A percentile compares a stretch with the other conserved stretches of the same genome.
Evolutionary conservation across 2,113 vertebrate genomes (phyloP).

Genomic region (Cephalopterus ornatus): DNA sequence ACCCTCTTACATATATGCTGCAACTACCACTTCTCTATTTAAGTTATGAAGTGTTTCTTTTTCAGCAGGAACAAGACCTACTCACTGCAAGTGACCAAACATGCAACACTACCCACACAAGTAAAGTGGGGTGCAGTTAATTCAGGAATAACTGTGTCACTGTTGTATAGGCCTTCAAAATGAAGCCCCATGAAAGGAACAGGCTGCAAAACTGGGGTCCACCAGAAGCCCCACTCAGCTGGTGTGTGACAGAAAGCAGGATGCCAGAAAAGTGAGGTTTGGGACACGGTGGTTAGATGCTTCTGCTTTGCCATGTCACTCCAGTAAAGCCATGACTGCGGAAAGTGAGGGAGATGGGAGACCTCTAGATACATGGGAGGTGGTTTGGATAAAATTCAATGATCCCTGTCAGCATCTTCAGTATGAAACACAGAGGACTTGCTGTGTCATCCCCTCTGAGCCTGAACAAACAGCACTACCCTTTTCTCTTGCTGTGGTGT

Average conservation of each 20-base stretch:
- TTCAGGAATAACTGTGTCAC: background rate
- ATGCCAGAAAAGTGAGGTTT: background rate
- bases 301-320: background rate
- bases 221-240: background rate
- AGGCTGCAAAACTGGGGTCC: background rate
- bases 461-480: background rate
- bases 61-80: background rate
- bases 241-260: fast-evolving
- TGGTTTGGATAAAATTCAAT: background rate
- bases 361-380: background rate
- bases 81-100: background rate
- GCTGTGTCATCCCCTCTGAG: background rate
- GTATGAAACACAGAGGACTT: background rate
- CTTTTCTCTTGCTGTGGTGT: background rate
- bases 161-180: background rate
- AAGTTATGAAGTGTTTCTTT: background rate
- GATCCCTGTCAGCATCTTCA: background rate
- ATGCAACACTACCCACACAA: background rate
- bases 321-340: background rate
- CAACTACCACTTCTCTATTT: background rate
- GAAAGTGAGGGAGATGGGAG: background rate
- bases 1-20: background rate
- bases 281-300: background rate
- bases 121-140: background rate
- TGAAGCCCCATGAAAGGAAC: fast-evolving